Base-by-base conservation (phyloP, 2,888 invertebrate genomes). In the Lycia hirtaria region DNA sequence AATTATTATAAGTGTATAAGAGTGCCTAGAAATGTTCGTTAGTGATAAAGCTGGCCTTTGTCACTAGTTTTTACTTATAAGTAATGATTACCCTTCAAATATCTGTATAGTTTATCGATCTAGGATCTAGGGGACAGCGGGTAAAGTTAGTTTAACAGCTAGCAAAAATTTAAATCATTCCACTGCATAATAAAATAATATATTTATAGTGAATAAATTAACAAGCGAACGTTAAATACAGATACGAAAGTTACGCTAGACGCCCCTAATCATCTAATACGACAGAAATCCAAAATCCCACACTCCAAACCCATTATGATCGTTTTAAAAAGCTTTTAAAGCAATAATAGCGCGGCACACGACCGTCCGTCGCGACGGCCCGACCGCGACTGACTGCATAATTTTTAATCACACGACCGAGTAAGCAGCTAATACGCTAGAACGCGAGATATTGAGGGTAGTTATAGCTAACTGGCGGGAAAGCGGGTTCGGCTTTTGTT, bases 371-470 rank as follows among this genome's bases (percentile, higher is more conserved):
- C 70, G 59, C 76, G 78, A 67, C 71, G 72, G 69, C 63, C 69
- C 73, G 65, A 64, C 71, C 71, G 68, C 74, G 75, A 80, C 77
- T 80, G 80, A 74, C 74, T 79, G 88, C 85, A 89, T 90, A 91
- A 90, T 92, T 91, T 91, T 90, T 92, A 92, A 92, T 92, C 88
- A 89, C 85, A 86, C 91, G 90, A 89, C 78, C 75, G 91, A 87
- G 85, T 88, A 83, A 85, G 88, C 90, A 88, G 81, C 88, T 91
- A 91, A 92, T 90, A 85, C 83, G 78, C 79, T 87, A 87, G 88
- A 91, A 90, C 89, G 85, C 75, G 78, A 68, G 75, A 76, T 79
- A 78, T 76, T 68, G 73, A 73, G 80, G 79, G 80, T 78, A 78
- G 80, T 80, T 80, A 78, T 76, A 77, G 73, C 78, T 75, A 79